Conservation (phyloP, 2,797 vertebrate species). For the Neopelma chrysocephalum region DNA sequence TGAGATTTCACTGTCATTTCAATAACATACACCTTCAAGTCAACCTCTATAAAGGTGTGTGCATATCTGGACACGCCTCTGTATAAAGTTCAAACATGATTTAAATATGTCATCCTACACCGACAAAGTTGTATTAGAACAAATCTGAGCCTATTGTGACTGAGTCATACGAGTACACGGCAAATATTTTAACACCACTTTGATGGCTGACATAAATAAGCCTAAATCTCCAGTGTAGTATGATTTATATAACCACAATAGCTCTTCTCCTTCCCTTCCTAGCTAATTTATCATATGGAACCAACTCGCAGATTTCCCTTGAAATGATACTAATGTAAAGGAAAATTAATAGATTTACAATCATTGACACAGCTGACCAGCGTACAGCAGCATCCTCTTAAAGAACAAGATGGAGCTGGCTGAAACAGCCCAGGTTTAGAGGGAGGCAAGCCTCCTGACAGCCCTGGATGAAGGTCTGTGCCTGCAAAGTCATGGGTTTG, state of each 20-base stretch:
- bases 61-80: neutral
- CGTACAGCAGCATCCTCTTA: neutral
- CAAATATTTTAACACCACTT: neutral
- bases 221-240: neutral
- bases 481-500: neutral
- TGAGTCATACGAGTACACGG: neutral
- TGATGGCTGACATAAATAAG: neutral
- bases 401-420: conserved; percentile 7
- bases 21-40: neutral
- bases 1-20: neutral
- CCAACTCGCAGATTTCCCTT: neutral
- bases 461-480: neutral
- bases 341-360: neutral
- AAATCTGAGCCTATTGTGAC: neutral
- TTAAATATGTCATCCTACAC: neutral
- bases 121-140: fast-evolving
- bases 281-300: neutral
- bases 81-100: neutral
- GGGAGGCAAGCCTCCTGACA: neutral
- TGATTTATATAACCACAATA: neutral
- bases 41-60: neutral
- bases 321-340: neutral
- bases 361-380: neutral
- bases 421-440: conserved; percentile 16
- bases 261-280: neutral